These are phyloP conservation scores for Ophion ellenae DNA, from an alignment of 2,888 invertebrate species.

Conservation along the genomic window DNA sequence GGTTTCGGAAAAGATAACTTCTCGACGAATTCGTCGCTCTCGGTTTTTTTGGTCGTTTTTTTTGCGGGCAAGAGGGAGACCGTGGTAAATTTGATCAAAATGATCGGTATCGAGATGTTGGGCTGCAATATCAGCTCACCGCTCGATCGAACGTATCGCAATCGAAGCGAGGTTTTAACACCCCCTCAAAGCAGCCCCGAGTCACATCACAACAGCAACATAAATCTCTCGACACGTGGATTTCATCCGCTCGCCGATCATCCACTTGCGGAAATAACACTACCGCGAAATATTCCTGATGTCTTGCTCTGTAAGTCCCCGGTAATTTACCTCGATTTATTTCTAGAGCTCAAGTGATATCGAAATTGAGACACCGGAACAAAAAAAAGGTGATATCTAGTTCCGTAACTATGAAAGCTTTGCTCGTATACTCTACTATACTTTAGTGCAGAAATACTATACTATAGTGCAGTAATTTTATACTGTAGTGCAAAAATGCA, in stretches of 20 bases:
- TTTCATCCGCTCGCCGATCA: constrained; percentile 78
- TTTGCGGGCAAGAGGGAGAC: not conserved
- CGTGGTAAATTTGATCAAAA: constrained; percentile 4
- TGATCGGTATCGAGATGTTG: constrained; percentile 75
- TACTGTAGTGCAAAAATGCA: too few relatives aligned
- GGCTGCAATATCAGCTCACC: constrained; percentile 77
- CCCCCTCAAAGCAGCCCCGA: constrained; percentile 83
- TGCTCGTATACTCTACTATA: too few relatives aligned
- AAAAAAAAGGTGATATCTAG: not conserved
- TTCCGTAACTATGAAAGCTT: not conserved
- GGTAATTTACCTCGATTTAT: not conserved
- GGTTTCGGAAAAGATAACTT: not conserved
- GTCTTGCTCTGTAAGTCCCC: constrained; percentile 80
- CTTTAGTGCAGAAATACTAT: too few relatives aligned
- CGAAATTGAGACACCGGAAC: not conserved
- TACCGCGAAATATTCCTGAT: constrained; percentile 80
- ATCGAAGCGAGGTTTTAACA: constrained; percentile 78
- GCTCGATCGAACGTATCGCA: constrained; percentile 75
- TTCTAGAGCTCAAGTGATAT: not conserved
- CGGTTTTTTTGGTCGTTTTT: not conserved
- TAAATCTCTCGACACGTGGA: constrained; percentile 60
- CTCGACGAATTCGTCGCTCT: not conserved
- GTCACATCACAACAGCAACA: constrained; percentile 73
- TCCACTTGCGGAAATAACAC: constrained; percentile 76
- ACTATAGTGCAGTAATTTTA: too few relatives aligned